Conservation (phyloP, 2,113 vertebrate species). For the Tursiops truncatus region DNA sequence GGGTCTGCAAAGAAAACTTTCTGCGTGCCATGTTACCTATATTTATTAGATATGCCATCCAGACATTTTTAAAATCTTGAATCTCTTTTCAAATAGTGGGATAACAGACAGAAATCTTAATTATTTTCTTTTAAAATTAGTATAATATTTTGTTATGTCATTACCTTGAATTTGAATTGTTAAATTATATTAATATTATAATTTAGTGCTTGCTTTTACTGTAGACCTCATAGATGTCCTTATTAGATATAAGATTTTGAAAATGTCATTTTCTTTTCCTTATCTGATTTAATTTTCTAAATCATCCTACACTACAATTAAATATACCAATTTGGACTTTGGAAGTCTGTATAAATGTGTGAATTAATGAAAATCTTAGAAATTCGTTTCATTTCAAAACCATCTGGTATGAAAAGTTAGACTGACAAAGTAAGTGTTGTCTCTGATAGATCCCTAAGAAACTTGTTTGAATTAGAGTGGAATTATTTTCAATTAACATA, state of each 20-base stretch:
- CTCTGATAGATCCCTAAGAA: conserved; percentile 9
- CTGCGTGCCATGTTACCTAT: background rate
- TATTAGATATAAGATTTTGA: background rate
- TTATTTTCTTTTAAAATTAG: background rate
- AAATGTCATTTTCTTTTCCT: conserved; percentile 1
- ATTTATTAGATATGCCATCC: background rate
- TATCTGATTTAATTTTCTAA: conserved; percentile 40
- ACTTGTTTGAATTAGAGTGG: conserved; percentile 32
- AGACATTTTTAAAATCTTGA: background rate
- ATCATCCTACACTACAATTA: background rate
- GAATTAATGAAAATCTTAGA: conserved; percentile 44
- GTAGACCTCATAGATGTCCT: background rate
- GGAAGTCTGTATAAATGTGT: background rate
- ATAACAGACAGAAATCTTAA: background rate
- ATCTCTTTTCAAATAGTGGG: background rate
- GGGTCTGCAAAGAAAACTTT: background rate
- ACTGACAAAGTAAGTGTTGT: background rate
- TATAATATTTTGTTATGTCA: background rate
- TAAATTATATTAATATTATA: background rate
- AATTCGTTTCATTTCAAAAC: background rate
- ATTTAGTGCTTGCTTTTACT: conserved; percentile 19
- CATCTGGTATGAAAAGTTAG: background rate
- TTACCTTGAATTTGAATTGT: background rate
- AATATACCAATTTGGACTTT: conserved; percentile 1
- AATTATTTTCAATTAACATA: conserved; percentile 41